Evolutionary conservation across 1,140 invertebrate genomes (phyloP).

Genomic region (Capitella teleta): DNA sequence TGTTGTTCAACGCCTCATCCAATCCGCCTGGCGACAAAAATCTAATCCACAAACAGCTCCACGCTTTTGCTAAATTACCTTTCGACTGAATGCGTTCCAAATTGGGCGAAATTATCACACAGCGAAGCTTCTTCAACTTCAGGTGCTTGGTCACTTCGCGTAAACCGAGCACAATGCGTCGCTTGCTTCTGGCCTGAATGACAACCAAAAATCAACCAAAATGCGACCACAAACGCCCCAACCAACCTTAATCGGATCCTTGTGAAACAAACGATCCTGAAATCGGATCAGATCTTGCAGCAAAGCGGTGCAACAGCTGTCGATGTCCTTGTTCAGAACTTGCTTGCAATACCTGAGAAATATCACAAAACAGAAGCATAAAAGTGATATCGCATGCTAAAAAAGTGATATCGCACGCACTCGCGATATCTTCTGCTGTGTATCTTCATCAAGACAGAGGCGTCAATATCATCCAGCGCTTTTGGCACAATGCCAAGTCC

Average conservation of each 20-base stretch:
- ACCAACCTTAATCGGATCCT: slow-evolving; percentile 50
- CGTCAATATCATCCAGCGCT: slow-evolving; percentile 17
- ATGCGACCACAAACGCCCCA: not conserved
- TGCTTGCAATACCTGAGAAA: slow-evolving; percentile 41
- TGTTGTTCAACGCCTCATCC: slow-evolving; percentile 43
- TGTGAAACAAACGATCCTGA: slow-evolving; percentile 50
- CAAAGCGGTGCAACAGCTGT: slow-evolving; percentile 35
- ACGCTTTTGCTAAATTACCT: no score
- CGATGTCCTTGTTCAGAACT: slow-evolving; percentile 41
- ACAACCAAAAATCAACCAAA: not conserved
- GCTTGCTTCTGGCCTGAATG: slow-evolving; percentile 43
- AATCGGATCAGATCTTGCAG: slow-evolving; percentile 49
- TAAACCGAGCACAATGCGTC: slow-evolving; percentile 50
- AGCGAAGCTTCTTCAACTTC: slow-evolving; percentile 48
- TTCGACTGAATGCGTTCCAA: slow-evolving; percentile 44
- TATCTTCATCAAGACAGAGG: slow-evolving; percentile 25
- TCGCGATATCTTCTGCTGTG: slow-evolving; percentile 39
- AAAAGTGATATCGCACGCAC: slow-evolving; percentile 27
- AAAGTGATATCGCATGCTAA: not conserved
- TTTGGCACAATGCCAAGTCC: no score
- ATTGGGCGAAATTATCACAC: slow-evolving; percentile 51
- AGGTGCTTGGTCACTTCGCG: slow-evolving; percentile 49
- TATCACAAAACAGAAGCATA: not conserved
- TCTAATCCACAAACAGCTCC: no score
- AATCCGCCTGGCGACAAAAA: slow-evolving; percentile 36